These are phyloP conservation scores for Leptobrachium ailaonicum DNA, from an alignment of 2,113 vertebrate species.

Conservation along the genomic window DNA sequence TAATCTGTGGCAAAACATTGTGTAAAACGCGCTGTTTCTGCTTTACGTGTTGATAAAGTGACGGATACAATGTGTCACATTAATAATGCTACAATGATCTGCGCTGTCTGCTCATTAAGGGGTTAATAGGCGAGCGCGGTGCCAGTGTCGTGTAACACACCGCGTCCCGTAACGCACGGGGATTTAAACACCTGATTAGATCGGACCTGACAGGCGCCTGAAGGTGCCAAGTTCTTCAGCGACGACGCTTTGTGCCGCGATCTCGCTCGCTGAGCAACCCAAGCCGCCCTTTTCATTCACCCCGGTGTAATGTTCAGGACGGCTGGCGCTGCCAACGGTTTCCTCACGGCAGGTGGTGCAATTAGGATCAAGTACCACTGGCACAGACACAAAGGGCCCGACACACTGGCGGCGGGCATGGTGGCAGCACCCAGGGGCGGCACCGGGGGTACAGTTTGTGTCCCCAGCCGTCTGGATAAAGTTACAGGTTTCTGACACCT, in stretches of 20 bases:
- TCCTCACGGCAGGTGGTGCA: slow-evolving; percentile 9
- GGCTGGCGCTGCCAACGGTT: slow-evolving; percentile 1
- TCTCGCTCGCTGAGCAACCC: neutral
- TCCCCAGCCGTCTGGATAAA: slow-evolving; percentile 5
- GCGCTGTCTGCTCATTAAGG: too few species aligned
- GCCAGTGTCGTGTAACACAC: slow-evolving; percentile 12
- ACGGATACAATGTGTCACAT: too few species aligned
- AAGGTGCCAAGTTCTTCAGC: slow-evolving; percentile 13
- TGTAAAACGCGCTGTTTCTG: too few species aligned
- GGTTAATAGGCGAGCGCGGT: neutral
- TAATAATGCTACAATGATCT: too few species aligned
- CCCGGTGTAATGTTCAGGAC: neutral
- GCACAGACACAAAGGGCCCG: slow-evolving; percentile 19
- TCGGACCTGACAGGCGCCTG: neutral
- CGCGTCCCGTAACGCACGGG: neutral
- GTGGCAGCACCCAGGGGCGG: neutral
- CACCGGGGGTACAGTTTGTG: neutral
- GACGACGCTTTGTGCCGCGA: slow-evolving; percentile 9
- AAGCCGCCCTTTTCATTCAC: slow-evolving; percentile 5
- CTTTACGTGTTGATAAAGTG: too few species aligned
- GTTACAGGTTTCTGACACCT: slow-evolving; percentile 5
- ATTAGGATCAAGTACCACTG: slow-evolving; percentile 14
- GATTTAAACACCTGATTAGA: neutral
- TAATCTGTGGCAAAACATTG: too few species aligned
- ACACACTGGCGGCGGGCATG: neutral